Percentiles rank a stretch among this genome's conserved stretches.
Evolutionary conservation across 1,140 invertebrate genomes (phyloP).

Genomic region (Zaprionus tsacasi): DNA sequence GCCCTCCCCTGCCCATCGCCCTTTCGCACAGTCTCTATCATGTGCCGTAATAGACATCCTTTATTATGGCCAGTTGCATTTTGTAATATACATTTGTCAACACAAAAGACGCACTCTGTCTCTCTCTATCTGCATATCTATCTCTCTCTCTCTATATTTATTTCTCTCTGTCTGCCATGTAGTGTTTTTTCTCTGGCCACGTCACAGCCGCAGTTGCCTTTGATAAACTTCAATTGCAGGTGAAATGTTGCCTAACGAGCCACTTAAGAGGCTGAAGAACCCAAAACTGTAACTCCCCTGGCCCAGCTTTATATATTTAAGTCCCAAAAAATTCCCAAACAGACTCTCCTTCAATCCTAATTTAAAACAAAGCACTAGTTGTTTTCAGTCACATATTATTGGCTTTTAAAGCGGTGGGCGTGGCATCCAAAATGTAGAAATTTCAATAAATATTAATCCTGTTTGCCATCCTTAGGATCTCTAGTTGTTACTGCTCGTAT

Average conservation of each 20-base stretch:
- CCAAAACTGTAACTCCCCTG: constrained; percentile 1
- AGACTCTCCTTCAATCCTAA: background rate
- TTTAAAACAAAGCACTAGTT: background rate
- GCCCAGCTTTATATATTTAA: constrained; percentile 15
- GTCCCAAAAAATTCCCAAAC: constrained; percentile 20
- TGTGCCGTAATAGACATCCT: constrained; percentile 64
- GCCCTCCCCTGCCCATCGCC: constrained; percentile 12
- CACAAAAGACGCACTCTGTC: constrained; percentile 44
- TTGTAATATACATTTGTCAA: constrained; percentile 74
- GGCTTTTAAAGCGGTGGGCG: no score
- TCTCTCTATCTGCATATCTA: background rate
- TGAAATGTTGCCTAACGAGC: constrained; percentile 48
- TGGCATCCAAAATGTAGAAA: no score
- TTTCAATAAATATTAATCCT: no score
- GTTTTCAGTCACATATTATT: background rate
- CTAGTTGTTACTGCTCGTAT: no score
- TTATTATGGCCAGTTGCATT: constrained; percentile 68
- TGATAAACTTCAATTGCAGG: constrained; percentile 29
- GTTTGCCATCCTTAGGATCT: no score
- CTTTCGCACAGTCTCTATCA: constrained; percentile 5
- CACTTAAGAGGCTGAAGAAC: constrained; percentile 31
- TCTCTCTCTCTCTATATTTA: background rate
- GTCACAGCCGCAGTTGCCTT: background rate
- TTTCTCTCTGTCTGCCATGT: background rate
- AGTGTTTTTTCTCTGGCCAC: constrained; percentile 2